phyloP scores from a whole-genome alignment of 1,140 invertebrate genomes.

The Manduca sexta region DNA sequence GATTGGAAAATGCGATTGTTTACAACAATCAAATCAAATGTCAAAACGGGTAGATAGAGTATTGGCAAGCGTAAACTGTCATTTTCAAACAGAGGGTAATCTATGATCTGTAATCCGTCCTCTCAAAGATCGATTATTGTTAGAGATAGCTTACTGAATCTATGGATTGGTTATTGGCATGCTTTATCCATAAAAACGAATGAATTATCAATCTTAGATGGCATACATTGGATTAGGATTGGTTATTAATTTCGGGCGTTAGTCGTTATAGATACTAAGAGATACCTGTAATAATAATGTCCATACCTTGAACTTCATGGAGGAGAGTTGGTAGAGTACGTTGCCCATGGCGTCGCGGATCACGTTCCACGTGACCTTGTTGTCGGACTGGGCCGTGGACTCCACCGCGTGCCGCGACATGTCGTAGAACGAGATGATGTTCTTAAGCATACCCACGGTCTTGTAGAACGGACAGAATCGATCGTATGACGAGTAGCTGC shows the following conservation, averaged over 20 bases:
- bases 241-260: not conserved
- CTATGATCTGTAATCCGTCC: too few relatives aligned
- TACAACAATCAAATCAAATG: too few relatives aligned
- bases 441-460: slow-evolving; percentile 98
- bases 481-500: slow-evolving; percentile 95
- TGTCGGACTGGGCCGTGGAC: slow-evolving; percentile 98
- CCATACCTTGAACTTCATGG: slow-evolving; percentile 99
- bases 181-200: too few relatives aligned
- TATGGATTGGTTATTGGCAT: too few relatives aligned
- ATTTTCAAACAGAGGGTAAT: too few relatives aligned
- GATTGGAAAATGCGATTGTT: too few relatives aligned
- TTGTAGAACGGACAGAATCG: slow-evolving; percentile 99
- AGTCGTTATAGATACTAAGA: not conserved
- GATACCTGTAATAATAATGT: not conserved
- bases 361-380: slow-evolving; percentile 98
- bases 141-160: too few relatives aligned
- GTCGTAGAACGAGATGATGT: slow-evolving; percentile 99
- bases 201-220: too few relatives aligned
- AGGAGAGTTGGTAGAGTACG: slow-evolving; percentile 97
- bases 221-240: too few relatives aligned
- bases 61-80: too few relatives aligned
- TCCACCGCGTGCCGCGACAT: slow-evolving; percentile 98
- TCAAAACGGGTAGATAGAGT: too few relatives aligned
- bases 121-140: too few relatives aligned
- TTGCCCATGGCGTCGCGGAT: slow-evolving; percentile 98